Evolutionary conservation across 2,888 invertebrate genomes (phyloP).

Genomic region (Chloromyia formosa): DNA sequence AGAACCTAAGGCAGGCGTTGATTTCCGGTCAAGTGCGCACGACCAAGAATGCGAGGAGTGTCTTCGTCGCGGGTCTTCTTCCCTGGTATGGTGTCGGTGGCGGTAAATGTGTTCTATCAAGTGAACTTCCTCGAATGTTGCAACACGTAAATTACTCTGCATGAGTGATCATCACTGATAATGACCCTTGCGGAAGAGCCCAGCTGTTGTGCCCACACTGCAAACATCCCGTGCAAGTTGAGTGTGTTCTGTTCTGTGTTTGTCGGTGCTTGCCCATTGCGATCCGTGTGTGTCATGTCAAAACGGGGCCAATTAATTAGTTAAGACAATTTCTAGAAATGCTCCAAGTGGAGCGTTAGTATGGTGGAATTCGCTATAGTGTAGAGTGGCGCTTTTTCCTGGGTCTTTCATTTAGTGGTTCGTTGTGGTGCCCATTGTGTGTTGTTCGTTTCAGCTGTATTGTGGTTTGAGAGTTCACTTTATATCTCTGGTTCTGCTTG

Average conservation of each 20-base stretch:
- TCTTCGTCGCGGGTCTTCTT: constrained; percentile 16
- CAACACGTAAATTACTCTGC: constrained; percentile 32
- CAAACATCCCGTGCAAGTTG: no score
- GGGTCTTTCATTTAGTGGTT: neutral
- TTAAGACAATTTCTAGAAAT: constrained; percentile 38
- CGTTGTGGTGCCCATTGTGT: constrained; percentile 16
- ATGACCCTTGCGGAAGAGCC: constrained; percentile 34
- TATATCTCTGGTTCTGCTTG: no score
- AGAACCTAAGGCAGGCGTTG: constrained; percentile 25
- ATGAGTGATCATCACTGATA: constrained; percentile 21
- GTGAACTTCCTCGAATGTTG: constrained; percentile 40
- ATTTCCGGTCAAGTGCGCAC: constrained; percentile 36
- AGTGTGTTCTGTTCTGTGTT: neutral
- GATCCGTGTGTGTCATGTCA: constrained; percentile 9
- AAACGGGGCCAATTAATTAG: constrained; percentile 34
- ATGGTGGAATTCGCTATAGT: neutral
- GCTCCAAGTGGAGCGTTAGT: neutral
- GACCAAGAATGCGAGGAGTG: constrained; percentile 16
- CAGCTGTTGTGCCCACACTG: constrained; percentile 12
- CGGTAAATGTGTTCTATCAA: constrained; percentile 28
- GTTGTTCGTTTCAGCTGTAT: neutral
- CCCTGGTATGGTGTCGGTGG: neutral
- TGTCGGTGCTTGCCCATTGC: neutral
- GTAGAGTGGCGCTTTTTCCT: neutral
- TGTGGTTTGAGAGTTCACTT: neutral